A percentile compares a stretch with the other conserved stretches of the same genome.
These are phyloP conservation scores for Plumapathes pennacea DNA, from an alignment of 92 coral and sea anemone species.

Conservation along the genomic window DNA sequence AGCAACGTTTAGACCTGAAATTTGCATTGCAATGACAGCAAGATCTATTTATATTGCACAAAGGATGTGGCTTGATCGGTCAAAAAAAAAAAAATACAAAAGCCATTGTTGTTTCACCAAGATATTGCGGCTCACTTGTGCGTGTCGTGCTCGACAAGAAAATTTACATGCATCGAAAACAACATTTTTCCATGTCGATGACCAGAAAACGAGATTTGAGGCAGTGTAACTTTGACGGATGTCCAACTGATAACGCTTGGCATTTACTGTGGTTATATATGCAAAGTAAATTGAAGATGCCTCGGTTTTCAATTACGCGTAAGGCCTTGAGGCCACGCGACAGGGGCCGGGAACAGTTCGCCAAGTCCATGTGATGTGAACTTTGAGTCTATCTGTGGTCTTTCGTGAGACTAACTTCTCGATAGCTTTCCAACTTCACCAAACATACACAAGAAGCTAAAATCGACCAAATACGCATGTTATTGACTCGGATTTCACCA, in stretches of 20 bases:
- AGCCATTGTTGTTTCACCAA: constrained; percentile 6
- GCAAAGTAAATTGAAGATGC: constrained; percentile 45
- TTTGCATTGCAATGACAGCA: constrained; percentile 30
- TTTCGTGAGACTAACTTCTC: too few relatives aligned
- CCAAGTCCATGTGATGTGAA: background rate
- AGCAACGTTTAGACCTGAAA: constrained; percentile 4
- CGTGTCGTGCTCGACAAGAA: too few relatives aligned
- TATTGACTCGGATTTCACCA: too few relatives aligned
- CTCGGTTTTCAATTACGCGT: constrained; percentile 46
- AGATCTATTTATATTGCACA: constrained; percentile 21
- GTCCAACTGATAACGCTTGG: constrained; percentile 38
- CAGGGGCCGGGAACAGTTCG: background rate
- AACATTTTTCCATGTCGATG: too few relatives aligned
- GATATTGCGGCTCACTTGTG: background rate
- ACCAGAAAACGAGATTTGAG: background rate
- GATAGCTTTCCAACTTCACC: too few relatives aligned
- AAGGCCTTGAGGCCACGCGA: constrained; percentile 28
- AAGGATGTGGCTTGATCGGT: constrained; percentile 24
- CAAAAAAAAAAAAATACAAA: constrained; percentile 4
- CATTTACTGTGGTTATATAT: constrained; percentile 41
- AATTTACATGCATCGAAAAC: too few relatives aligned
- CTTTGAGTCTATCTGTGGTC: too few relatives aligned
- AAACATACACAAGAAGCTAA: too few relatives aligned
- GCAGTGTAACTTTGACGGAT: constrained; percentile 10
- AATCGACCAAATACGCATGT: too few relatives aligned